phyloP scores from a whole-genome alignment of 2,888 invertebrate species.

The Capitulum mitella region DNA sequence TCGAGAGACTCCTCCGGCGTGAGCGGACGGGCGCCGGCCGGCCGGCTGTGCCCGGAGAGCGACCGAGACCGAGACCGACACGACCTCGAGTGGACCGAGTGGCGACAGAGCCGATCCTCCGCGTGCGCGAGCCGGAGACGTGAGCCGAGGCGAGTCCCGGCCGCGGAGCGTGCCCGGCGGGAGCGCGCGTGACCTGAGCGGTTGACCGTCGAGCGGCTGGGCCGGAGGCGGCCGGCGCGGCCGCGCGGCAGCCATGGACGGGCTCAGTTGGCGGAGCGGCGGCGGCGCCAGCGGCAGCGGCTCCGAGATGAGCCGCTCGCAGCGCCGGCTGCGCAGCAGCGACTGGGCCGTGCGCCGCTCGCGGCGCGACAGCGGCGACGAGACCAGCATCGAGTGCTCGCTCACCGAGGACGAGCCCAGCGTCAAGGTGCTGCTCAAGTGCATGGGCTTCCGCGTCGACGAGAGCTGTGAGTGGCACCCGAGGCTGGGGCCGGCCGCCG shows the following conservation, averaged over 20 bases:
- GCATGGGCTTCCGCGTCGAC: constrained; percentile 14
- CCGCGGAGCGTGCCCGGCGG: too few species aligned
- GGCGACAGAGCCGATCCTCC: neutral
- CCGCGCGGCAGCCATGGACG: neutral
- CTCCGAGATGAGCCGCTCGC: neutral
- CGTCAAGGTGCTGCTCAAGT: constrained; percentile 1
- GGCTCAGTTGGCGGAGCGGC: neutral
- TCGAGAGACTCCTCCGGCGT: neutral
- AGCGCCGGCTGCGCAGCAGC: neutral
- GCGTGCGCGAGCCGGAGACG: neutral
- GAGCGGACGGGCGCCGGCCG: neutral
- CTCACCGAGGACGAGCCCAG: constrained; percentile 7
- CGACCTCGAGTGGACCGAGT: neutral
- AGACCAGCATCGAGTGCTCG: constrained; percentile 9
- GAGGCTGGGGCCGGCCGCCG: neutral
- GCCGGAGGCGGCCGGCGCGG: neutral
- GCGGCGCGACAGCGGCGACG: neutral
- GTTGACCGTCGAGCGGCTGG: too few species aligned
- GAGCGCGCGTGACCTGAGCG: neutral
- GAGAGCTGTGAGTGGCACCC: neutral
- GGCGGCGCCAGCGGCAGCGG: neutral
- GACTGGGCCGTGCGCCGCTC: neutral
- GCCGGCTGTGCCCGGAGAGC: too few species aligned
- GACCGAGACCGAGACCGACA: neutral
- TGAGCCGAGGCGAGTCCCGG: too few species aligned